These are phyloP conservation scores for Agraylea sexmaculata DNA, from an alignment of 1,140 invertebrate species.

Conservation along the genomic window DNA sequence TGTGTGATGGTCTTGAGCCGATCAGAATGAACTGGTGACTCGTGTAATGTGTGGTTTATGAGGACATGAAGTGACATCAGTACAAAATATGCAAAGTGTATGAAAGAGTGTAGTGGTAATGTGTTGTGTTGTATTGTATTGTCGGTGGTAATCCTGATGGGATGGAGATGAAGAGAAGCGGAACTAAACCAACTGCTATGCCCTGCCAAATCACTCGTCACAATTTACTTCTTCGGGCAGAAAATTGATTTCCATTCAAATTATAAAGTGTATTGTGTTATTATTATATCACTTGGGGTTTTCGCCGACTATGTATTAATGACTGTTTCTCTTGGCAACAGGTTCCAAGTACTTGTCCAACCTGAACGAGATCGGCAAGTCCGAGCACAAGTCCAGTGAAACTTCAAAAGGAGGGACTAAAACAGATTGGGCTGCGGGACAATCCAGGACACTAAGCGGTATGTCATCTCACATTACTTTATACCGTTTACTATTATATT, in stretches of 20 bases:
- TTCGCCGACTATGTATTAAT: too few species aligned
- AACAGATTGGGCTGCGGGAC: conserved; percentile 15
- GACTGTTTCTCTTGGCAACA: conserved; percentile 23
- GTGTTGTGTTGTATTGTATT: too few species aligned
- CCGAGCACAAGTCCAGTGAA: conserved; percentile 49
- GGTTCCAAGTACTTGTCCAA: conserved; percentile 55
- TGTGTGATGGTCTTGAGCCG: too few species aligned
- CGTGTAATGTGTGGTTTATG: too few species aligned
- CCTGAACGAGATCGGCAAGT: conserved; percentile 57
- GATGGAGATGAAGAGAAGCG: conserved; percentile 17
- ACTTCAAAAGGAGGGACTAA: conserved; percentile 17
- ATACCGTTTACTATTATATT: conserved; percentile 1
- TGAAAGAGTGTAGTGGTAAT: too few species aligned
- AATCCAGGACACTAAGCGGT: conserved; percentile 13
- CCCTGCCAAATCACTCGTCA: conserved; percentile 20
- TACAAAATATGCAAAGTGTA: too few species aligned
- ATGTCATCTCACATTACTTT: conserved; percentile 1
- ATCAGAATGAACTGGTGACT: too few species aligned
- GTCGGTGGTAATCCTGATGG: conserved; percentile 13
- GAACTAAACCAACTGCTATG: neutral
- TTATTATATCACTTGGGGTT: neutral
- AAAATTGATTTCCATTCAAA: conserved; percentile 23
- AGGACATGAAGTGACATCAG: too few species aligned
- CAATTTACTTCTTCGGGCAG: conserved; percentile 18
- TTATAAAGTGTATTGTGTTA: too few species aligned